Evolutionary conservation across 2,113 vertebrate genomes (phyloP).

Genomic region (Cavia porcellus): DNA sequence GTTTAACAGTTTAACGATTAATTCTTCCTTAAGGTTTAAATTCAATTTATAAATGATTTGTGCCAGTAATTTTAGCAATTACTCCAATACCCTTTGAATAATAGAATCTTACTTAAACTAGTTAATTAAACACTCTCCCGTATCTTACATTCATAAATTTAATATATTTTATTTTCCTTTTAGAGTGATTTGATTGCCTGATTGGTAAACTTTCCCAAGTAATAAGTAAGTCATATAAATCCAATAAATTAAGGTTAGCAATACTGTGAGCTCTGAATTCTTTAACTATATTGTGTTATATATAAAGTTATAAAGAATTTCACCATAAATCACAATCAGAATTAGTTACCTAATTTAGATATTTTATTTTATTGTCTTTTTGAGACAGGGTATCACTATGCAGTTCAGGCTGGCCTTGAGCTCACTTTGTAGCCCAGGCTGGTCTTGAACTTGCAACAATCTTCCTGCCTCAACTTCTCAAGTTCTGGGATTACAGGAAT

Average conservation of each 20-base stretch:
- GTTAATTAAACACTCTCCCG: conserved; percentile 16
- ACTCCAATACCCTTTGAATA: conserved; percentile 35
- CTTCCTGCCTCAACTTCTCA: no score
- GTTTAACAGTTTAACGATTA: neutral
- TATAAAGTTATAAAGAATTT: conserved; percentile 47
- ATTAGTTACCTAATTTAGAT: conserved; percentile 50
- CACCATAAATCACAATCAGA: conserved; percentile 25
- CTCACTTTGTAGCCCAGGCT: no score
- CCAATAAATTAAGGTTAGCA: conserved; percentile 58
- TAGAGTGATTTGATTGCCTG: conserved; percentile 54
- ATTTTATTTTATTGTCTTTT: neutral
- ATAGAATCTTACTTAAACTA: conserved; percentile 19
- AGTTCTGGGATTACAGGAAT: no score
- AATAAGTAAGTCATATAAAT: conserved; percentile 42
- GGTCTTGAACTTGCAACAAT: no score
- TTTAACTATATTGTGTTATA: conserved; percentile 23
- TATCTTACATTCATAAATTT: conserved; percentile 41
- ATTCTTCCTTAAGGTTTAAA: conserved; percentile 35
- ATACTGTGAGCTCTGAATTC: conserved; percentile 5
- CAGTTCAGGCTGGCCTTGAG: no score
- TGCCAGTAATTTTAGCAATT: neutral
- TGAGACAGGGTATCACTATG: no score
- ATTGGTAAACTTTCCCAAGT: conserved; percentile 57
- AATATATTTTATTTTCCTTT: conserved; percentile 57
- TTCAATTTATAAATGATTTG: conserved; percentile 30